These are phyloP conservation scores for Lagorchestes hirsutus DNA, from an alignment of 2,797 vertebrate species.

Conservation along the genomic window DNA sequence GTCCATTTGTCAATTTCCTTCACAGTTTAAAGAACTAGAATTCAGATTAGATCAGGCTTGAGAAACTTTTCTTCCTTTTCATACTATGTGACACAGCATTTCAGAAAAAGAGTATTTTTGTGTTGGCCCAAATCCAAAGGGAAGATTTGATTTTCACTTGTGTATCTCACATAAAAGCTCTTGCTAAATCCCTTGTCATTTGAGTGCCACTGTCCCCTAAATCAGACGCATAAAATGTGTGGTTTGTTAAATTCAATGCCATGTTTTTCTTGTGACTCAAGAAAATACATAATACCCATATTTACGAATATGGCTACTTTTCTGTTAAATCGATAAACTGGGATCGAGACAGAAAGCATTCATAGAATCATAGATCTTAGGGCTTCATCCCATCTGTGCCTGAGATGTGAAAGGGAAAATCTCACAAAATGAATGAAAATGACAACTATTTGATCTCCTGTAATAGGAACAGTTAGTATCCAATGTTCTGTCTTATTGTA, in stretches of 20 bases:
- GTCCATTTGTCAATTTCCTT: not conserved
- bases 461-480: not conserved
- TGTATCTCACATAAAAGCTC: not conserved
- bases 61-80: not conserved
- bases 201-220: not conserved
- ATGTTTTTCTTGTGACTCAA: not conserved
- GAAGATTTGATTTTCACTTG: not conserved
- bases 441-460: not conserved
- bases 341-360: not conserved
- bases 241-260: not conserved
- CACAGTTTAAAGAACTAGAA: not conserved
- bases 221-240: not conserved
- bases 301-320: not conserved
- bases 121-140: not conserved
- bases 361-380: conserved; percentile 2
- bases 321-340: not conserved
- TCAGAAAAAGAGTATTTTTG: not conserved
- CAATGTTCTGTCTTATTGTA: not conserved
- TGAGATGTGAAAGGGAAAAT: not conserved
- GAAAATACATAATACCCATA: not conserved
- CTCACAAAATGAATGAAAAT: not conserved
- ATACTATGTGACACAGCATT: not conserved
- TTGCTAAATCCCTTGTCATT: conserved; percentile 4
- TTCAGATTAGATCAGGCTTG: not conserved
- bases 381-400: not conserved